Base-by-base conservation (phyloP, 2,113 vertebrate genomes). In the Murina feae region DNA sequence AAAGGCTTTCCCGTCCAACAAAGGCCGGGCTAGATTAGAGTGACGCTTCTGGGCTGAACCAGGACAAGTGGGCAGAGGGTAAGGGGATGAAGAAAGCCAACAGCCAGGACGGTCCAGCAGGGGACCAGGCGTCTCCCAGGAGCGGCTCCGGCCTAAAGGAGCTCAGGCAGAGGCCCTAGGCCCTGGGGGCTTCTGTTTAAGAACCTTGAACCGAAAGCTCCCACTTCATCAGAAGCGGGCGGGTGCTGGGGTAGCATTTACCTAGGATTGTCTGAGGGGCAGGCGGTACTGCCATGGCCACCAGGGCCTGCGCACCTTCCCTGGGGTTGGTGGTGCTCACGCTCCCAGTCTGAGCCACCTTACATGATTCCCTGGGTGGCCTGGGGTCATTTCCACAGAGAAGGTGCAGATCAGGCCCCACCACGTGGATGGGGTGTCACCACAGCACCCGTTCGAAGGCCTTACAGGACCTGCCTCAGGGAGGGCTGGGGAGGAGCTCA, bases 281-380 rank as follows among this genome's bases (percentile, higher is more conserved):
- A 3, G 2, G 17, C 0, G 18, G 2, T 10, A 3, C 8, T 12
- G 0, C 9, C 2, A 0, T 8, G 37, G 39, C 87, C 10, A 2
- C 21, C n/a, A 2, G 17, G 4, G 0, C 16, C 3, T 0, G 14
- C 0, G 5, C 3, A 6, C 63, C 35, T 30, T 32, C 2, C 0
- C 0, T 0, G 6, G 71, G 49, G 23, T 37, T 2, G 30, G 30
- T 2, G 0, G 13, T 8, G n/a, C 0, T 1, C 17, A 6, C 3
- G 17, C 39, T 9, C 5, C 6, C 4, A 2, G 35, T 28, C 53
- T 25, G 32, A 44, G 16, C 23, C 16, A 2, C 20, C 2, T 11
- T 16, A 2, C 42, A 37, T 1, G 32, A 30, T 28, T 35, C 53
- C 30, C 47, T 11, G 35, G n/a, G 60, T 1, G 3, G 16, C 2